Base-by-base conservation (phyloP, 2,113 vertebrate species). In the Vidua chalybeata region DNA sequence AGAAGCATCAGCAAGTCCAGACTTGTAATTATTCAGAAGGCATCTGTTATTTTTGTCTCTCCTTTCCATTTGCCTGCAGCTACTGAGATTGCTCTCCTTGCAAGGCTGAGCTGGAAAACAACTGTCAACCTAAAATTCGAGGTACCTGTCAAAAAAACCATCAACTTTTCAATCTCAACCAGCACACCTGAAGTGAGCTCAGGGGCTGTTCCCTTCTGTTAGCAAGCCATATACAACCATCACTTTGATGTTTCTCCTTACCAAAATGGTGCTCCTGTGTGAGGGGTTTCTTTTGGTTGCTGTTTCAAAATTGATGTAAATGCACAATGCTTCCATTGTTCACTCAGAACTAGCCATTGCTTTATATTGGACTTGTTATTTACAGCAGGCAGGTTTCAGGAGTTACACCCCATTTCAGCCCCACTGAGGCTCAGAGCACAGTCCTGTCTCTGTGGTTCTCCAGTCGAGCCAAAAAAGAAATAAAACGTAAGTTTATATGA, bases 391-490 rank as follows among this genome's bases (percentile, higher is more conserved):
- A 54, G 55, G 30, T 41, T 31, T 52, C 55, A 67, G 59, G 33
- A 77, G 48, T 45, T 66, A 66, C 28, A 73, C 4, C 30, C 48
- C 51, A 41, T 51, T 79, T 92, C 71, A 64, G 61, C 16, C 56
- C 31, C 46, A 62, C 31, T 19, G 46, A 55, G 24, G 49, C 51
- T 66, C 48, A 73, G 61, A 79, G 61, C 39, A 94, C 62, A 73
- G 31, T 10, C 37, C 16, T 22, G 15, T 35, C 79, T 67, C 76
- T 89, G 24, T 63, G 30, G 59, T 69, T 87, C 62, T 77, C 79
- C 85, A 67, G 41, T 27, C 17, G 7, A 80, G 35, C 59, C 72
- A 79, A 89, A 26, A 79, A 69, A 84, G 20, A 91, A 94, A 51
- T 43, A 74, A 88, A 92, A 92, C 5, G 0, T 23, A 84, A 82